Conservation (phyloP, 2,113 vertebrate genomes). For the Mesembrinibis cayennensis region DNA sequence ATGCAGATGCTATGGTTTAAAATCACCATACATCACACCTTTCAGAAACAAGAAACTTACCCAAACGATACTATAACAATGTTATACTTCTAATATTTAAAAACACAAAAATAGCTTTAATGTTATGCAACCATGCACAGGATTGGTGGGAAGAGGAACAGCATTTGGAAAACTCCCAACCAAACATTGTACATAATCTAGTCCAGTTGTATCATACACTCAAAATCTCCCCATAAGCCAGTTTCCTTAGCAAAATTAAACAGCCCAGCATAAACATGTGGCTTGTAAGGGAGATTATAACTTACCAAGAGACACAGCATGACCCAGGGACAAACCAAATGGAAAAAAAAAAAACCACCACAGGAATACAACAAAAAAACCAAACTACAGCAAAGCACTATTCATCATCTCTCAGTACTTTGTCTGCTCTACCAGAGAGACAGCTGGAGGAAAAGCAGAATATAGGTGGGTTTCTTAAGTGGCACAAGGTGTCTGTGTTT, state of each 20-base stretch:
- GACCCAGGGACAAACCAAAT: not conserved
- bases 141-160: rapidly evolving
- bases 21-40: not conserved
- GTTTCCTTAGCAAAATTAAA: not conserved
- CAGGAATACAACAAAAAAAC: not conserved
- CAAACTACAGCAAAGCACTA: not conserved
- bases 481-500: not conserved
- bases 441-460: not conserved
- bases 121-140: not conserved
- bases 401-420: not conserved
- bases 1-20: not conserved
- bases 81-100: not conserved
- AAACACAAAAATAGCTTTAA: not conserved
- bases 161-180: not conserved
- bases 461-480: not conserved
- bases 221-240: not conserved
- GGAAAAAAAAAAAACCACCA: not conserved
- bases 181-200: rapidly evolving
- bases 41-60: not conserved
- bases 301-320: not conserved
- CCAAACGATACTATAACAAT: not conserved
- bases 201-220: not conserved
- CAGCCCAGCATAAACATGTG: no score
- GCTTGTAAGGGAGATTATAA: no score
- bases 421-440: not conserved